phyloP scores from a whole-genome alignment of 2,113 vertebrate genomes.

The Cinclus cinclus region DNA sequence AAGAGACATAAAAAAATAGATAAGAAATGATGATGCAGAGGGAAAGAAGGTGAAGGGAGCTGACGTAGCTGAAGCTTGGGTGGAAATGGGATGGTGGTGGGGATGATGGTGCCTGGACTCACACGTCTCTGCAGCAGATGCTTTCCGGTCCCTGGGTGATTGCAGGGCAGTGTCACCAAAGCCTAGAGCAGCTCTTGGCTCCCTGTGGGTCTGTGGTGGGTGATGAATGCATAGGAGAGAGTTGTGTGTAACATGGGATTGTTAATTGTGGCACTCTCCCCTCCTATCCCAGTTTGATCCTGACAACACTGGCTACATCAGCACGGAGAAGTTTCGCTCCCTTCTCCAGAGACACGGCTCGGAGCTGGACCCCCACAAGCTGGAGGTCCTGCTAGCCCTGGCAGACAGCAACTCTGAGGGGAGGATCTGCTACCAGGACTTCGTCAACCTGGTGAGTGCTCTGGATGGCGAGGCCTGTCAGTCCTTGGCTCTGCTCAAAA shows the following conservation, averaged over 20 bases:
- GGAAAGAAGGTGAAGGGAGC: background rate
- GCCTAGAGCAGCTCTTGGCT: background rate
- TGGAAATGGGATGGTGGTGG: background rate
- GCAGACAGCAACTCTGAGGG: slow-evolving; percentile 90
- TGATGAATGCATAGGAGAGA: background rate
- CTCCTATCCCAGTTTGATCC: slow-evolving; percentile 85
- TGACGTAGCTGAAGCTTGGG: background rate
- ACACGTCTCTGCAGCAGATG: background rate
- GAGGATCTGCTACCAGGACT: slow-evolving; percentile 96
- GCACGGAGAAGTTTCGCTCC: slow-evolving; percentile 89
- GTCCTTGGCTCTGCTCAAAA: background rate
- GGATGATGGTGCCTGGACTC: background rate
- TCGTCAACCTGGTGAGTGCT: slow-evolving; percentile 92
- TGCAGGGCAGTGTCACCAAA: background rate
- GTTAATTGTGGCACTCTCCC: slow-evolving; percentile 31
- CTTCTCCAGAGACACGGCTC: slow-evolving; percentile 89
- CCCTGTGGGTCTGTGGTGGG: background rate
- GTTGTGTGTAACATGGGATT: background rate
- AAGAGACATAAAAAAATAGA: background rate
- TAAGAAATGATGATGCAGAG: background rate
- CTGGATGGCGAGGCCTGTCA: background rate
- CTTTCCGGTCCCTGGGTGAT: background rate
- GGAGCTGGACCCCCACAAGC: slow-evolving; percentile 92
- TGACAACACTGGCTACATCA: slow-evolving; percentile 92
- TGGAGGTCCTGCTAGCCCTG: slow-evolving; percentile 92